Evolutionary conservation across 2,113 vertebrate species (phyloP), one percentile per base, ranked within the genome.

Genomic region (Toxotes chatareus): DNA sequence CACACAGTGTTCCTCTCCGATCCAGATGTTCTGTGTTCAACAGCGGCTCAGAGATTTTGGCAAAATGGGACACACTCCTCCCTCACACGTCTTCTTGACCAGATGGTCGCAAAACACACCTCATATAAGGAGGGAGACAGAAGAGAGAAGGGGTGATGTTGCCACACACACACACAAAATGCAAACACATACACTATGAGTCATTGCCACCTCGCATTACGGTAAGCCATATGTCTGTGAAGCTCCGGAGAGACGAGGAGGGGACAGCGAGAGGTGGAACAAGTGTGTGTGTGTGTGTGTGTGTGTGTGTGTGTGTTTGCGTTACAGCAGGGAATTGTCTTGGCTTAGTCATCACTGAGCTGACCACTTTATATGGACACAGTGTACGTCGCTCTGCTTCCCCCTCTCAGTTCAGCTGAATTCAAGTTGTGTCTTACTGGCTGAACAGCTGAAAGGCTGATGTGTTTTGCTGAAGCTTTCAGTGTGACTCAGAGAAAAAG

Each of bases 21-120:
- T 90, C 86, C 91, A 93, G 92, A 91, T 93, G 92, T 92, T 92
- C 80, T 49, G 57, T 76, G 82, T 88, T 86, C 67, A 73, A 75
- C 80, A 77, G 73, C 56, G 1, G 64, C 84, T 82, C 84, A 47
- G 73, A 77, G 46, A 40, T 71, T 83, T 86, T 83, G 80, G 86
- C 36, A 76, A 83, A 88, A 79, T 11, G 17, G 51, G 80, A 81
- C 73, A 55, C 62, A 70, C 82, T 86, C 85, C 89, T 79, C 88
- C 86, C 88, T 90, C 64, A 82, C 74, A 79, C 87, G 31, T 85
- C 79, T 63, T 40, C 62, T 42, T 63, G 19, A 66, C 46, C 84
- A 88, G 56, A 89, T 87, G 86, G 67, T 82, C 7, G 8, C 34
- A 61, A 81, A 68, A 82, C 84, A 82, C 56, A 86, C 61, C 80